Evolutionary conservation across 2,888 invertebrate species (phyloP), one percentile per base, ranked within the genome.

Genomic region (Oegoconia quadripuncta): DNA sequence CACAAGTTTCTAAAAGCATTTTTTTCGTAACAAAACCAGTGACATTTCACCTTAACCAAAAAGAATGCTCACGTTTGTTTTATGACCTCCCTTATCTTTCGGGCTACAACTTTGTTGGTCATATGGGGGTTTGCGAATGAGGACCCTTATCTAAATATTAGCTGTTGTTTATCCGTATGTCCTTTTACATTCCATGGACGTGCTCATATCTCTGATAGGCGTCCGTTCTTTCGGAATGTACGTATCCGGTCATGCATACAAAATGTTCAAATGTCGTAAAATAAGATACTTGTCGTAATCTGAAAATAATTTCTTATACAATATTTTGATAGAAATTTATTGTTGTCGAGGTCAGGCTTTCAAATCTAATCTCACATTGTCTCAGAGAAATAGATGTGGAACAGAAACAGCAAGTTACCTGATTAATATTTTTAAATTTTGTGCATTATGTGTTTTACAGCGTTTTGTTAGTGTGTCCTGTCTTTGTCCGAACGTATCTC

Each of bases 111-210:
- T 67, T 68, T 65, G 66, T 60, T 62, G 68, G 64, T 59, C 67
- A 68, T 72, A 64, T 57, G 59, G 64, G 65, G 68, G 64, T 58
- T 63, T 56, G 57, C 54, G 67, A 65, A 70, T 60, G 60, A 50
- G 62, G 56, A 52, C 49, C 50, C 73, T 73, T 77, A 77, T 77
- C 77, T 75, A 65, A 74, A 73, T 77, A 77, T 74, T 71, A 72
- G 71, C 74, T 62, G 69, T 72, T 73, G 74, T 74, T 75, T 73
- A 72, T 69, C 64, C 64, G 55, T 57, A 51, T 66, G 69, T 67
- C 64, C 66, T 68, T 72, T 73, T 68, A 65, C 56, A 71, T 72
- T 69, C 68, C 41, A 55, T 60, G 55, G 59, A 55, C 68, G 68
- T 70, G 59, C 56, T 57, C 63, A 61, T 68, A 70, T 70, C 68